Percentiles rank a stretch among this genome's conserved stretches.
These are phyloP conservation scores for Cryptotermes secundus DNA, from an alignment of 1,140 invertebrate species.

Conservation along the genomic window DNA sequence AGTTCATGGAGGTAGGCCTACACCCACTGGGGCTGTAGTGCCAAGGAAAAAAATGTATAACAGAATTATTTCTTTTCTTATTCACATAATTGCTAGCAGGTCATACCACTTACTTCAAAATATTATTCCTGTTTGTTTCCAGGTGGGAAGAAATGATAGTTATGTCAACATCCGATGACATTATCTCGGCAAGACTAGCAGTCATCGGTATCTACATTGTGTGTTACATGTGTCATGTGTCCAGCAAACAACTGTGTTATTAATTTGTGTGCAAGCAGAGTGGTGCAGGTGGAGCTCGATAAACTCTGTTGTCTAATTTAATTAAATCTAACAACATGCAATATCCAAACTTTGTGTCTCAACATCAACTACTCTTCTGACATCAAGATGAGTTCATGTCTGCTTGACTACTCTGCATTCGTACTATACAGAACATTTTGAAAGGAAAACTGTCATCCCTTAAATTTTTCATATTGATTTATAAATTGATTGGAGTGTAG, in stretches of 20 bases:
- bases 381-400: too few species aligned
- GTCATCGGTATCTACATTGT: background rate
- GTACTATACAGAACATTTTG: background rate
- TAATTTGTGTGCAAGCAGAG: background rate
- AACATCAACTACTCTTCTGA: too few species aligned
- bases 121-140: background rate
- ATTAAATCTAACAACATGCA: background rate
- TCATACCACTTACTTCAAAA: background rate
- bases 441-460: too few species aligned
- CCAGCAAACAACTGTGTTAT: background rate
- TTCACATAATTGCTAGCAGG: too few species aligned
- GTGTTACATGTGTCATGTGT: slow-evolving; percentile 2
- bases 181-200: slow-evolving; percentile 7
- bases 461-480: background rate
- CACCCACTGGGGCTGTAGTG: too few species aligned
- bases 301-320: background rate
- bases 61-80: too few species aligned
- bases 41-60: too few species aligned
- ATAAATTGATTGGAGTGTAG: background rate
- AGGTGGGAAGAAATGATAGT: slow-evolving; percentile 19
- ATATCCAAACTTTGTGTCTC: too few species aligned
- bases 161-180: background rate
- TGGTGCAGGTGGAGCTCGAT: background rate
- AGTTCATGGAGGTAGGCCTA: too few species aligned
- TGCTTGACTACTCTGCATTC: background rate